Conservation (phyloP, 2,888 invertebrate species). For the Alviniconcha strummeri region DNA sequence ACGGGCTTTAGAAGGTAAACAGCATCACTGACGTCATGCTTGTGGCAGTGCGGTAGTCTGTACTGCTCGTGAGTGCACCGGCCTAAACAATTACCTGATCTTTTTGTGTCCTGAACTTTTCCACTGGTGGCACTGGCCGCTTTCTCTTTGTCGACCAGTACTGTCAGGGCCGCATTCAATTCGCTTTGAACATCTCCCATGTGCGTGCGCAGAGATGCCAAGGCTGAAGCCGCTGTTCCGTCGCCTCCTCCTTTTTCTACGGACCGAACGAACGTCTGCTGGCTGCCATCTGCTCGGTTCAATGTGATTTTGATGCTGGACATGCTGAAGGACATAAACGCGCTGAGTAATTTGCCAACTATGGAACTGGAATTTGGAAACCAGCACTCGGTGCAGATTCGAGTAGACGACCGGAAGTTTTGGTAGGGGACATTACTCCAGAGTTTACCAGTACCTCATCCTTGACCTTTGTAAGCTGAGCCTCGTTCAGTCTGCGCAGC, state of each 20-base stretch:
- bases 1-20: no score
- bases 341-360: no score
- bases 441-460: no score
- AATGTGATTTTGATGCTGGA: constrained; percentile 7
- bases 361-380: no score
- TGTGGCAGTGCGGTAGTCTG: no score
- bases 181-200: background rate
- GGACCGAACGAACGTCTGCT: background rate
- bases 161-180: background rate
- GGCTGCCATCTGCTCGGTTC: background rate
- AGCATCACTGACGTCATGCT: no score
- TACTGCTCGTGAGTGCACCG: no score
- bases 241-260: background rate
- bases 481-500: no score
- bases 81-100: background rate
- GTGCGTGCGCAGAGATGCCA: background rate
- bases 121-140: background rate
- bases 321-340: background rate
- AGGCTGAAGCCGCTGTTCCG: background rate
- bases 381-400: no score
- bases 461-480: no score
- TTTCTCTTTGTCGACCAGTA: constrained; percentile 15
- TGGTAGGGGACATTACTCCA: no score
- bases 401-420: no score
- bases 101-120: background rate